Conservation (phyloP, 1,140 invertebrate species). For the Drosophila prosaltans region DNA sequence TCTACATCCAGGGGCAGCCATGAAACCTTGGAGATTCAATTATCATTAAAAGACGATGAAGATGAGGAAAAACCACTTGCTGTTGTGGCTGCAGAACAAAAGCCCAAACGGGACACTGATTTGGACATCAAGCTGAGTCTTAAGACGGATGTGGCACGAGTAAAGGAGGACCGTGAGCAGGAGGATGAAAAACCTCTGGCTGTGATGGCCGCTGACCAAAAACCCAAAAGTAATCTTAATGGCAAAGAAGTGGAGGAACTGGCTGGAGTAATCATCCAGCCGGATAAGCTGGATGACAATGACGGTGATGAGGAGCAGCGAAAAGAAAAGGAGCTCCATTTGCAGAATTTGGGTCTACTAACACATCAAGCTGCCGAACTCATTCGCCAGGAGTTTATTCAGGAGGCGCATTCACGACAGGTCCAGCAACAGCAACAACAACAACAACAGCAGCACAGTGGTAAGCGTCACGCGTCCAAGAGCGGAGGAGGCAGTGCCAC, state of each 20-base stretch:
- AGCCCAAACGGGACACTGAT: slow-evolving; percentile 30
- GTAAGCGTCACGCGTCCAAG: slow-evolving; percentile 50
- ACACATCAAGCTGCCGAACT: slow-evolving; percentile 86
- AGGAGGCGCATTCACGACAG: slow-evolving; percentile 77
- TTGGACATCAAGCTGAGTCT: background rate
- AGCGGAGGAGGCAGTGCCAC: slow-evolving; percentile 68
- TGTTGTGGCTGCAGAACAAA: slow-evolving; percentile 34
- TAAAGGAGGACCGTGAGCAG: background rate
- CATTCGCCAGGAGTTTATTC: slow-evolving; percentile 81
- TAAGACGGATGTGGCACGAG: background rate
- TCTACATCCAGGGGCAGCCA: slow-evolving; percentile 39
- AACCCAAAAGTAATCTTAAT: slow-evolving; percentile 23
- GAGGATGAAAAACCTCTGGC: slow-evolving; percentile 41
- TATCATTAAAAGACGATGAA: slow-evolving; percentile 41
- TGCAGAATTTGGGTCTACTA: slow-evolving; percentile 87
- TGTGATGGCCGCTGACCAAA: slow-evolving; percentile 15
- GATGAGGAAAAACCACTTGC: slow-evolving; percentile 51
- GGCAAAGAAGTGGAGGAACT: slow-evolving; percentile 25
- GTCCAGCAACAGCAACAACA: slow-evolving; percentile 57
- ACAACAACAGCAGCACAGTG: slow-evolving; percentile 83
- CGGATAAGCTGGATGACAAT: background rate
- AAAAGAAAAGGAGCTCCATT: slow-evolving; percentile 85
- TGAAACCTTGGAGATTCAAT: slow-evolving; percentile 37
- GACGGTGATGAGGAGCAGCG: slow-evolving; percentile 54
- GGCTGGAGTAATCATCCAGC: background rate